Base-by-base conservation (phyloP, 2,113 vertebrate genomes). In the Oxyura jamaicensis region DNA sequence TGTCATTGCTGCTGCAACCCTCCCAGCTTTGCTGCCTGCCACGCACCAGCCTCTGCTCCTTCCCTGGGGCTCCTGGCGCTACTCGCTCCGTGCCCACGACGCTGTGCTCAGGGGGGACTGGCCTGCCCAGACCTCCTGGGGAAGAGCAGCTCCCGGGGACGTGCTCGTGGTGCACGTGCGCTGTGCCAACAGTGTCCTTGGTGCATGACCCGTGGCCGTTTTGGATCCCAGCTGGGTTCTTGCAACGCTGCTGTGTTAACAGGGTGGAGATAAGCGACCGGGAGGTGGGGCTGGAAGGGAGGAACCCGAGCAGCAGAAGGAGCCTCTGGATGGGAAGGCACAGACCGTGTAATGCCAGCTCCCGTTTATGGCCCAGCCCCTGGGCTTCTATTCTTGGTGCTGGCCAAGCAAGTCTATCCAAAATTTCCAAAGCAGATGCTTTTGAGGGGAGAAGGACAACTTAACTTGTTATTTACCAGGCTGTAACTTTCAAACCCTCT, bases 91-190 rank as follows among this genome's bases (percentile, higher is more conserved):
- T 41, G 69, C 35, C 25, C 10, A 0, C 12, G 39, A 6, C 1
- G 0, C 6, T 28, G 62, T 53, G 29, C 60, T 58, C 35, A 26
- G 11, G 25, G n/a, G 19, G 42, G 20, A 10, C 10, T 41, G 20
- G 44, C 25, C 53, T 73, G 71, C 55, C 31, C 14, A 20, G 62
- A 11, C 21, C 36, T 10, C 48, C 21, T 23, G 11, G 36, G 59
- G 25, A 25, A 39, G 42, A 25, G 5, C n/a, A 21, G 36, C 25
- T 72, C 26, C 5, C 18, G 11, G 5, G 1, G 4, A 2, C 1
- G 0, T 15, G 55, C 55, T 44, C 23, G 46, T 35, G 73, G 13
- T 3, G 1, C 28, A 1, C 46, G 56, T 1, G 0, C 0, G 0
- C 39, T 0, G 0, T 14, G 16, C 48, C 44, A 46, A 6, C 2